Base-by-base conservation (phyloP, 2,797 vertebrate species). In the Cheirogaleus major region DNA sequence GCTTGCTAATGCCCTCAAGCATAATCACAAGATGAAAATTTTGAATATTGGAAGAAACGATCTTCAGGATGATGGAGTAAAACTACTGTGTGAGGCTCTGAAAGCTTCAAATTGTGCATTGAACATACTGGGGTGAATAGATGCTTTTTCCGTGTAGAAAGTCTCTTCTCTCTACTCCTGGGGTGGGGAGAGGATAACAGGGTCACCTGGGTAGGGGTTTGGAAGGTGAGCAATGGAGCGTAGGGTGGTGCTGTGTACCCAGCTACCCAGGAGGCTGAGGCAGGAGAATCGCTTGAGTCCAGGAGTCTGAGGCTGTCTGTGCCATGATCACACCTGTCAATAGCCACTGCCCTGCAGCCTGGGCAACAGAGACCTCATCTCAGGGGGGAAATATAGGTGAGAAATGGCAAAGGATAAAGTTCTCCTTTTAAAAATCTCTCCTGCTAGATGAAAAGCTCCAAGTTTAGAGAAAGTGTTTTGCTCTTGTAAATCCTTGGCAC, bases 111-210 rank as follows among this genome's bases (percentile, higher is more conserved):
- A 8, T 4, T 94, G 94, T 57, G 72, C 2, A 0, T 7, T 97
- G 70, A 67, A 70, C 61, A 96, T 83, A 4, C 78, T 96, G 9
- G 90, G 89, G 97, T 97, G 80, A 96, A 95, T 50, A 1, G 9
- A 10, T 0, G 0, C 10, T 59, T 35, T 17, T 35, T 57, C 7
- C 45, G 45, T 41, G 0, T 8, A 5, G 43, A 30, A 52, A 63
- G 15, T 12, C 18, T 41, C 10, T 20, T 38, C 12, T 25, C 12
- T 25, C 30, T 48, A 0, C 55, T 65, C 10, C 22, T 1, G 11
- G 32, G 25, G 17, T 22, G 15, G 3, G 9, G 22, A 50, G 12
- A 55, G 13, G 27, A 69, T n/a, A 10, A 14, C 8, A 1, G 9
- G 25, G 27, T 48, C 20, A 48, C 2, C 0, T 5, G 7, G 45